Base-by-base conservation (phyloP, 2,888 invertebrate genomes). In the Siphlonurus alternatus region DNA sequence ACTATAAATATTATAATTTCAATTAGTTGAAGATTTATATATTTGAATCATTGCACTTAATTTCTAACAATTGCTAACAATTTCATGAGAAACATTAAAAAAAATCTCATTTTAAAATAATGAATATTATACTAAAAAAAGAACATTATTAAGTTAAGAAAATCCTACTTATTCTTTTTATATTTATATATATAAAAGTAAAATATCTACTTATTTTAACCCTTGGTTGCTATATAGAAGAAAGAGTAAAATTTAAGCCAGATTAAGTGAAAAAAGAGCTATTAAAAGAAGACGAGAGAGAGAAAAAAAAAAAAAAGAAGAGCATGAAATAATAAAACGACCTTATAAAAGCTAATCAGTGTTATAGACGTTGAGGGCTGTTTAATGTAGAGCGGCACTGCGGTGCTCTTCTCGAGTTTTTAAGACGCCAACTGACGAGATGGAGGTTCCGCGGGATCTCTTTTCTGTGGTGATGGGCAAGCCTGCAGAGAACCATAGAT, bases 261-360 rank as follows among this genome's bases (percentile, higher is more conserved):
- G 56, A 56, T 56, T 56, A 56, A 56, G 56, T 56, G 56, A 56
- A 56, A 56, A 38, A 56, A 22, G 56, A 56, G 56, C 56, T 56
- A 56, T 56, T 56, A 56, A 56, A 56, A 56, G n/a, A 56, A 56
- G 56, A 56, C 20, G 56, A 56, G 22, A n/a, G 19, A 20, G 56
- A 22, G 56, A 3, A 22, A 22, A 10, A n/a, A n/a, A 51, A 51
- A 51, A 51, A n/a, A 51, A 10, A n/a, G 10, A 10, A n/a, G 10
- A 20, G 7, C 56, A 22, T 56, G 56, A 56, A 56, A 56, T 56
- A 56, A 56, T 38, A 38, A 56, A 56, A 56, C 56, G 56, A 10
- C n/a, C 56, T 56, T 56, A 56, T 18, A n/a, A 56, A 56, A 56
- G 56, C 56, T 56, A 56, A 56, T 56, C 56, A 56, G 56, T 56